Conservation (phyloP, 1,140 invertebrate species). For the Cyclargus thomasi region DNA sequence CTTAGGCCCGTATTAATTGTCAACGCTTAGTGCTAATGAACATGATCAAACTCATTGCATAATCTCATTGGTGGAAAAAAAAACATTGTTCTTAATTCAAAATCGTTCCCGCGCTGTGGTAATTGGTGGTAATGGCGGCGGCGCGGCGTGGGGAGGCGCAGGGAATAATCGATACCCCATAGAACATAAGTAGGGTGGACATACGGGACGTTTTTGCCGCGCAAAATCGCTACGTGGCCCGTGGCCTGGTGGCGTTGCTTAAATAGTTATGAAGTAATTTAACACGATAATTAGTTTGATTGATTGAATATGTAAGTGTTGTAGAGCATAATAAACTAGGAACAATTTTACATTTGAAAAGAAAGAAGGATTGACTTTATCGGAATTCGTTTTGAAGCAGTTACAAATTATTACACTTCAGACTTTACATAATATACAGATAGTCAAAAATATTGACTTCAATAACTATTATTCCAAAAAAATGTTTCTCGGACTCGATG, state of each 20-base stretch:
- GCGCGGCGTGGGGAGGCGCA: constrained; percentile 30
- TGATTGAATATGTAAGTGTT: neutral
- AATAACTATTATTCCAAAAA: too few relatives aligned
- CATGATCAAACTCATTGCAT: neutral
- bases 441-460: too few relatives aligned
- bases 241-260: constrained; percentile 15
- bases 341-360: neutral
- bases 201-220: constrained; percentile 48
- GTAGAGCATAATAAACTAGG: neutral
- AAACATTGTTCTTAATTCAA: constrained; percentile 22
- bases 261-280: neutral
- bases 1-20: too few relatives aligned
- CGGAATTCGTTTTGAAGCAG: too few relatives aligned
- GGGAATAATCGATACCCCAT: constrained; percentile 61
- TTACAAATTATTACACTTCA: too few relatives aligned
- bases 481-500: too few relatives aligned
- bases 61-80: neutral
- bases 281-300: too few relatives aligned
- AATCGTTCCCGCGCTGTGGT: constrained; percentile 34
- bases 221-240: constrained; percentile 28
- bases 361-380: too few relatives aligned
- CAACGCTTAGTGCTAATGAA: too few relatives aligned
- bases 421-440: too few relatives aligned
- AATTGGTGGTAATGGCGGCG: constrained; percentile 31
- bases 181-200: constrained; percentile 58